These are phyloP conservation scores for Eriocheir sinensis DNA, from an alignment of 1,140 invertebrate genomes.

Conservation along the genomic window DNA sequence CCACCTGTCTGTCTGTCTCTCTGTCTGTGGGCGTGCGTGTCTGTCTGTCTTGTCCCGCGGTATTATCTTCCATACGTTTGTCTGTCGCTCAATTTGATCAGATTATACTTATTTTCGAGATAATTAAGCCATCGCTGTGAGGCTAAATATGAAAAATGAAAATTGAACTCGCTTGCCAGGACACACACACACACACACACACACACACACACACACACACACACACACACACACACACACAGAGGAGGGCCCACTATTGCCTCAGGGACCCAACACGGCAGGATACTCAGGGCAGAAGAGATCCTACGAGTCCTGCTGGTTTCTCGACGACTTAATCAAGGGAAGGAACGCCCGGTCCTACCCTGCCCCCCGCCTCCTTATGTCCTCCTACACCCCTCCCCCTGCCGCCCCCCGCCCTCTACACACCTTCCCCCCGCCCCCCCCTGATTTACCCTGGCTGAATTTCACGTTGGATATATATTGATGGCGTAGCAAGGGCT, in stretches of 20 bases:
- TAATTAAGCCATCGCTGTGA: constrained; percentile 6
- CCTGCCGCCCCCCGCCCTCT: no score
- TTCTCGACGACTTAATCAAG: not conserved
- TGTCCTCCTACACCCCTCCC: no score
- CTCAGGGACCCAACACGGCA: not conserved
- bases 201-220: constrained; percentile 15
- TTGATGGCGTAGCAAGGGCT: not conserved
- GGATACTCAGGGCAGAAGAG: not conserved
- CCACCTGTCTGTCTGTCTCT: no score
- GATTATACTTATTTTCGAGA: not conserved
- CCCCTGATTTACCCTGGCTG: not conserved
- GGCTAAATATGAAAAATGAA: not conserved
- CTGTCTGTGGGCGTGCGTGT: not conserved
- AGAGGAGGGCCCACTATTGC: not conserved
- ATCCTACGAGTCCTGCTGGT: not conserved
- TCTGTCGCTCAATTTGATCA: not conserved
- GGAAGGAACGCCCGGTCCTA: no score
- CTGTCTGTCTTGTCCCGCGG: not conserved
- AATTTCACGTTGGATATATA: constrained; percentile 8
- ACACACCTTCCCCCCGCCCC: no score
- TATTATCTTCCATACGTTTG: not conserved
- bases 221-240: constrained; percentile 12
- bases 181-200: constrained; percentile 14
- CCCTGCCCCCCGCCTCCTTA: no score
- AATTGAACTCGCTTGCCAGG: not conserved